phyloP scores from a whole-genome alignment of 2,113 vertebrate genomes.

The Entosphenus tridentatus region DNA sequence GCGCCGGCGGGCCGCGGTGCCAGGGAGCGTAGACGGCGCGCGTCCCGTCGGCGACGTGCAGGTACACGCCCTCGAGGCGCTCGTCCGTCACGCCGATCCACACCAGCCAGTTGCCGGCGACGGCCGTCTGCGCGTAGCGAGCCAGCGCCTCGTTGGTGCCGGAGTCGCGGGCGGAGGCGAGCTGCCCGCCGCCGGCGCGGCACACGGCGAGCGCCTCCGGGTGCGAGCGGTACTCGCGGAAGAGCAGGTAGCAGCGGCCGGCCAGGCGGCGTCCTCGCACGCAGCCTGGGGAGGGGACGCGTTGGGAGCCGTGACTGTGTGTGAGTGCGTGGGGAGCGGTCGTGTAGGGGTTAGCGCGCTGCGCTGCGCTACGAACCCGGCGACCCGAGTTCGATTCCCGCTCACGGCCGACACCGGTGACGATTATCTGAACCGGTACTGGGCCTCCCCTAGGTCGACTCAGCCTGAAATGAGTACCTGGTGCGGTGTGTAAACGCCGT shows the following conservation, averaged over 20 bases:
- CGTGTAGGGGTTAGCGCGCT: too few relatives aligned
- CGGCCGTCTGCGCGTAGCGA: slow-evolving; percentile 33
- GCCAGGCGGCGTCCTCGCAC: slow-evolving; percentile 37
- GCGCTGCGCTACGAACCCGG: too few relatives aligned
- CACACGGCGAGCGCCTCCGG: slow-evolving; percentile 34
- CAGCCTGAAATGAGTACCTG: too few relatives aligned
- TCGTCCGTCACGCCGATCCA: slow-evolving; percentile 61
- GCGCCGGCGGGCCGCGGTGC: slow-evolving; percentile 38
- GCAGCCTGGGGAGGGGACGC: slow-evolving; percentile 26
- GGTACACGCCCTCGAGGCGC: slow-evolving; percentile 41
- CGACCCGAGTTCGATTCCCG: too few relatives aligned
- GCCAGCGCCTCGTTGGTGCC: slow-evolving; percentile 38
- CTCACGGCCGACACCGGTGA: too few relatives aligned
- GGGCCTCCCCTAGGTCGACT: too few relatives aligned
- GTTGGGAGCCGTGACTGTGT: too few relatives aligned
- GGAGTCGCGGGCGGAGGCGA: slow-evolving; percentile 48
- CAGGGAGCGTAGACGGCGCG: slow-evolving; percentile 53
- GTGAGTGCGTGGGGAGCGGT: too few relatives aligned
- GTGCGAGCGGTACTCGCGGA: slow-evolving; percentile 36
- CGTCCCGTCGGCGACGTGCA: slow-evolving; percentile 39
- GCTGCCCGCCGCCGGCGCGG: slow-evolving; percentile 32
- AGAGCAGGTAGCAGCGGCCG: slow-evolving; percentile 50
- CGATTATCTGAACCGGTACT: too few relatives aligned
- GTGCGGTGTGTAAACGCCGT: too few relatives aligned
- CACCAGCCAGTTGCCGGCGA: slow-evolving; percentile 55